phyloP scores from a whole-genome alignment of 2,797 vertebrate species.

The Manis pentadactyla region DNA sequence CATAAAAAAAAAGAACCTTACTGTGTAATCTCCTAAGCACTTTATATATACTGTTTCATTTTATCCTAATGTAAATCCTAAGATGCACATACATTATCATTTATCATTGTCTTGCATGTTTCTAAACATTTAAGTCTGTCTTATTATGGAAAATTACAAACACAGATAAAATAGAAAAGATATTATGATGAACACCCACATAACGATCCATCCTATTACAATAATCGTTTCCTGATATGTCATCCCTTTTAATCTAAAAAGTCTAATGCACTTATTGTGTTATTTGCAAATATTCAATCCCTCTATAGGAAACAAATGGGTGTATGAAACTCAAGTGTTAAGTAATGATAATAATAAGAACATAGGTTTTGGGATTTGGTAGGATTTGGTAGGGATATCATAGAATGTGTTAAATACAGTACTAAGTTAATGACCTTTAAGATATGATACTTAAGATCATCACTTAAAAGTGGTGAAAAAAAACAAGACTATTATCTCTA shows the following conservation, averaged over 20 bases:
- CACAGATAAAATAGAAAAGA: background rate
- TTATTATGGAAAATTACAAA: background rate
- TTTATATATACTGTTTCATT: background rate
- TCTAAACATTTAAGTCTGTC: background rate
- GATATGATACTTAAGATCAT: background rate
- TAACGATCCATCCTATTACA: background rate
- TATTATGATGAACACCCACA: background rate
- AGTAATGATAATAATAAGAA: background rate
- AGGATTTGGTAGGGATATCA: background rate
- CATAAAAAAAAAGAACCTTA: background rate
- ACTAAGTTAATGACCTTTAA: background rate
- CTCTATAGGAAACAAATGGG: background rate
- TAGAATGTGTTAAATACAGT: background rate
- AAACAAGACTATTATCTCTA: background rate
- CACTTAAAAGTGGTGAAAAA: background rate
- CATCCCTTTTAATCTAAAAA: background rate
- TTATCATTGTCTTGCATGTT: background rate
- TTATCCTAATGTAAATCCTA: background rate
- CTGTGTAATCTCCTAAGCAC: background rate
- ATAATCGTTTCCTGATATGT: background rate
- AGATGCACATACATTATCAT: background rate
- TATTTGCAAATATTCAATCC: background rate
- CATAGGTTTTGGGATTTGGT: background rate
- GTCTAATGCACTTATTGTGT: background rate
- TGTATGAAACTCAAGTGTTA: background rate